phyloP scores from a whole-genome alignment of 37 sponge, comb jelly and placozoan species.

The Cladorhizidae sp. region DNA sequence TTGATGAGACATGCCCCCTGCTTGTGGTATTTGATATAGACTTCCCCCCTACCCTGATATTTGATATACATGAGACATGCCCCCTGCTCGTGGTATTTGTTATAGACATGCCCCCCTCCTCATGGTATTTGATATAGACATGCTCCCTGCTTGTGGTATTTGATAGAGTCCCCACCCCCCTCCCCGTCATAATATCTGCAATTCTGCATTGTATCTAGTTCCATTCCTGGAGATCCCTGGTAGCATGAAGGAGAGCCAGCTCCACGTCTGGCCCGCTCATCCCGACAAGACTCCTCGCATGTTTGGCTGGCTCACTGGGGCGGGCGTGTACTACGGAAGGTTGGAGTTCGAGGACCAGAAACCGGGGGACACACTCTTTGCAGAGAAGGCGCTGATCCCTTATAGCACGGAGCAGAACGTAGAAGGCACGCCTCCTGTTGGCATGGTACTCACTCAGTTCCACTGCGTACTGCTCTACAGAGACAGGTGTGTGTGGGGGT shows the following conservation, averaged over 20 bases:
- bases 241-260: conserved; percentile 43
- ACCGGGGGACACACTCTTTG: conserved; percentile 44
- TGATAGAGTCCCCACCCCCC: neutral
- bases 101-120: no score
- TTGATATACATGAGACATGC: neutral
- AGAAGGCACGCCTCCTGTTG: conserved; percentile 46
- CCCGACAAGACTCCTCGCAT: conserved; percentile 37
- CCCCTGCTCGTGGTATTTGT: neutral
- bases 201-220: conserved; percentile 17
- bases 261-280: conserved; percentile 63
- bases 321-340: conserved; percentile 64
- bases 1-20: neutral
- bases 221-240: conserved; percentile 82
- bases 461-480: conserved; percentile 79
- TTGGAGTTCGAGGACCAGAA: conserved; percentile 39
- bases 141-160: neutral
- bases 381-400: conserved; percentile 48
- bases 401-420: conserved; percentile 21
- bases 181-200: neutral
- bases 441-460: conserved; percentile 78
- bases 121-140: no score
- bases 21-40: no score
- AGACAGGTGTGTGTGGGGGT: conserved; percentile 67
- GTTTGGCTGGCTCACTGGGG: conserved; percentile 90
- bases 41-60: no score